These are phyloP conservation scores for Matsumurasca onukii DNA, from an alignment of 1,140 invertebrate species.

Conservation along the genomic window DNA sequence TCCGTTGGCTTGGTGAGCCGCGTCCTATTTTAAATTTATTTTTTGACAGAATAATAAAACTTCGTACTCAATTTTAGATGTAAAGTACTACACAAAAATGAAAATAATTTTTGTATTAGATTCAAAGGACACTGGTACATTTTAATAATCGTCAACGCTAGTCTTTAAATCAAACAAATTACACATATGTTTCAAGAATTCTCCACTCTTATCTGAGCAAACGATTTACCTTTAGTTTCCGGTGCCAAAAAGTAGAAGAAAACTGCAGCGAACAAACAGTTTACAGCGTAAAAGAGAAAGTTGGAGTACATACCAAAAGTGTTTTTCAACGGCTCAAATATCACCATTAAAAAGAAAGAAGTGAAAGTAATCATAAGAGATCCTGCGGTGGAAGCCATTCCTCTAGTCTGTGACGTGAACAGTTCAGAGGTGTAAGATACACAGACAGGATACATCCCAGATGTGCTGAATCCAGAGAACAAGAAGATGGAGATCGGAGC, in stretches of 20 bases:
- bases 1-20: too few species aligned
- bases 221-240: conserved; percentile 19
- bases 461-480: conserved; percentile 67
- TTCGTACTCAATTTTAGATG: too few species aligned
- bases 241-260: conserved; percentile 3
- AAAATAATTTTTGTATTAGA: too few species aligned
- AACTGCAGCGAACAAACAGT: too few species aligned
- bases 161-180: too few species aligned
- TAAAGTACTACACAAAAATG: too few species aligned
- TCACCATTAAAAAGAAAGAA: conserved; percentile 71
- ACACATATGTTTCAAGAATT: too few species aligned
- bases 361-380: conserved; percentile 68
- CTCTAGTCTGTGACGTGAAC: conserved; percentile 68
- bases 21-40: too few species aligned
- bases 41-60: too few species aligned
- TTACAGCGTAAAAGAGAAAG: conserved; percentile 45
- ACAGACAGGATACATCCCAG: conserved; percentile 70
- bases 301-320: conserved; percentile 55
- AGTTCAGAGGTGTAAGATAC: conserved; percentile 71
- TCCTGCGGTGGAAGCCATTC: conserved; percentile 65
- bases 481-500: conserved; percentile 64
- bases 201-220: too few species aligned
- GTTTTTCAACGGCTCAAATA: conserved; percentile 58
- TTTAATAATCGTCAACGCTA: too few species aligned
- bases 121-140: too few species aligned